Base-by-base conservation (phyloP, 2,797 vertebrate species). In the Malacoraja senta region DNA sequence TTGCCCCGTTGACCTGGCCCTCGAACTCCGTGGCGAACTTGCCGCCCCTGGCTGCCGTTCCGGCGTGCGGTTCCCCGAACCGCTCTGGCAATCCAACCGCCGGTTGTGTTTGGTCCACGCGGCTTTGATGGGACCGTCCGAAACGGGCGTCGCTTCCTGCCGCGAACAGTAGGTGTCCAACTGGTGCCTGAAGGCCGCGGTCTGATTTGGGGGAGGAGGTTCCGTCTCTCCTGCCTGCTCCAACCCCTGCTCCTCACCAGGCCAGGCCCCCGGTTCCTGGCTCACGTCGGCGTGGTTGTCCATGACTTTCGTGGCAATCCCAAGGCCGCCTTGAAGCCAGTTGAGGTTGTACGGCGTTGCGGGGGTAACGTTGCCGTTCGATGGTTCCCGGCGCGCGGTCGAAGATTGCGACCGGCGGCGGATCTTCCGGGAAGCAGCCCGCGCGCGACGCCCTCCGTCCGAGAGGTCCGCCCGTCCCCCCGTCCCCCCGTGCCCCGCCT, bases 301-400 rank as follows among this genome's bases (percentile, higher is more conserved):
- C 32, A 68, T 88, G n/a, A 88, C 84, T 88, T 88, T 68, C 84
- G 68, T 53, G 38, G 68, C 90, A 74, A 74, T 91, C 32, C 53
- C 90, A 32, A 91, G 35, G 26, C 65, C 65, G 38, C 90, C 90
- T 29, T 91, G 38, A 29, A 74, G 90, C 90, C 90, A 91, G 17
- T 53, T 38, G 71, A 91, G 74, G 19, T 91, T 74, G 38, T 35
- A 71, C 13, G 32, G 29, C 7, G 58, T 13, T 8, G 9, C 84
- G 3, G 61, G 68, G 19, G 35, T 15, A 32, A 19, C n/a, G 3
- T 35, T 35, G 19, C n/a, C 19, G 9, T 65, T 68, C n/a, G 9
- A 15, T 0, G 38, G 19, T 35, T 88, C 84, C 35, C 24, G 84
- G 21, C 8, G 21, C n/a, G 8, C 17, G 32, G 63, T 63, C 68